Evolutionary conservation across 2,797 vertebrate species (phyloP), one percentile per base, ranked within the genome.

Genomic region (Enteromius radiatus): DNA sequence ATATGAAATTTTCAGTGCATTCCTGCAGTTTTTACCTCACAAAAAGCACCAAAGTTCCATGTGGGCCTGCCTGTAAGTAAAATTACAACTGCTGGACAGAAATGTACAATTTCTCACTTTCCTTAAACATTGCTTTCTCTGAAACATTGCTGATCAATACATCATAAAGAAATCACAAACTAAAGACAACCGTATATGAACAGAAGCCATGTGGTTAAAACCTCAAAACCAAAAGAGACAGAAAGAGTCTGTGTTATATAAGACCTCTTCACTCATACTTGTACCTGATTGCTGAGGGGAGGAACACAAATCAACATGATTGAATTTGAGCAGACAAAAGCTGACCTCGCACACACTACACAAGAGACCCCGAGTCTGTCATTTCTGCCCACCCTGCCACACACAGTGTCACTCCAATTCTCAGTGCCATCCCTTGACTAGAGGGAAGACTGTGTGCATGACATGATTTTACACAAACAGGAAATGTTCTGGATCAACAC

Each of bases 281-380:
- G 23, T 69, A 76, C 47, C 74, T 78, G 77, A 80, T 74, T 83
- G 67, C 81, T 81, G 54, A 75, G 75, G 49, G 17, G 15, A 59
- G 81, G 67, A 84, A 84, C 45, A 68, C 73, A 84, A 85, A 75
- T 82, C 74, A 75, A 80, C 67, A 61, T 59, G 47, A 33, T 54
- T 83, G 71, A 49, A 64, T 43, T 56, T 7, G 45, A 31, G 70
- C 21, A 23, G 75, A 65, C 75, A 56, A 36, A 68, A 59, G 4
- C 36, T 28, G n/a, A 59, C 47, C 74, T 49, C 47, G 19, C 15
- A 3, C 9, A 75, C 69, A 73, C 61, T 8, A 64, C 61, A 73
- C 63, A 10, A 69, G 78, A 69, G 31, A 83, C 41, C 74, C 56
- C 17, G 63, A 79, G 33, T 56, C n/a, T 21, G 54, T 47, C 3